phyloP scores from a whole-genome alignment of 2,888 invertebrate species.

The Pseudococcus longispinus region DNA sequence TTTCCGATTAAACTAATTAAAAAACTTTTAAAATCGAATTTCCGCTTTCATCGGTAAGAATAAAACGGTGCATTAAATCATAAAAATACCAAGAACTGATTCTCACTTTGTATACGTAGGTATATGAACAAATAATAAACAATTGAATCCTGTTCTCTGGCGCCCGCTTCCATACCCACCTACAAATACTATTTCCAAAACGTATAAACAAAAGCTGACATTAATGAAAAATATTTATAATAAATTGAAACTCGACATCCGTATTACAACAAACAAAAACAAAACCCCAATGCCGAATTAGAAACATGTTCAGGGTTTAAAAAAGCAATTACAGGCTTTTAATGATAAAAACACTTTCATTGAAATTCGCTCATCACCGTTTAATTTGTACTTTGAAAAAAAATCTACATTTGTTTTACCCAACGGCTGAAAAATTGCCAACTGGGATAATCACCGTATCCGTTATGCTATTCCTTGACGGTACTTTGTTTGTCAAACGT shows the following conservation, averaged over 20 bases:
- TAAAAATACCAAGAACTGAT: too few relatives aligned
- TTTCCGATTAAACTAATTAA: background rate
- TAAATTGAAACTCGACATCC: background rate
- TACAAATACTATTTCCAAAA: too few relatives aligned
- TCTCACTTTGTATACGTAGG: too few relatives aligned
- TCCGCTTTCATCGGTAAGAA: background rate
- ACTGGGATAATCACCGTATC: conserved; percentile 33
- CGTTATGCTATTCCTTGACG: background rate
- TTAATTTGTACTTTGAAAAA: conserved; percentile 17
- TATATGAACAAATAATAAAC: too few relatives aligned
- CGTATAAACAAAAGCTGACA: background rate
- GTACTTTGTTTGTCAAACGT: background rate
- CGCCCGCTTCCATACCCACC: too few relatives aligned
- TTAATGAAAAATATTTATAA: conserved; percentile 9
- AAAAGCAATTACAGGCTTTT: conserved; percentile 23
- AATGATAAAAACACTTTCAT: background rate
- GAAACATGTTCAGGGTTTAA: conserved; percentile 18
- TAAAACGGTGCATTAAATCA: too few relatives aligned
- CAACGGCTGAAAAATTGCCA: conserved; percentile 11
- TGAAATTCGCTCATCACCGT: conserved; percentile 1
- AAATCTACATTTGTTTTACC: background rate
- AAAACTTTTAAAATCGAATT: background rate
- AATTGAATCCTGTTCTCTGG: too few relatives aligned
- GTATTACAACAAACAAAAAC: background rate
- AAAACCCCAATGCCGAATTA: background rate